Conservation (phyloP, 2,113 vertebrate genomes). For the Alaudala cheleensis region DNA sequence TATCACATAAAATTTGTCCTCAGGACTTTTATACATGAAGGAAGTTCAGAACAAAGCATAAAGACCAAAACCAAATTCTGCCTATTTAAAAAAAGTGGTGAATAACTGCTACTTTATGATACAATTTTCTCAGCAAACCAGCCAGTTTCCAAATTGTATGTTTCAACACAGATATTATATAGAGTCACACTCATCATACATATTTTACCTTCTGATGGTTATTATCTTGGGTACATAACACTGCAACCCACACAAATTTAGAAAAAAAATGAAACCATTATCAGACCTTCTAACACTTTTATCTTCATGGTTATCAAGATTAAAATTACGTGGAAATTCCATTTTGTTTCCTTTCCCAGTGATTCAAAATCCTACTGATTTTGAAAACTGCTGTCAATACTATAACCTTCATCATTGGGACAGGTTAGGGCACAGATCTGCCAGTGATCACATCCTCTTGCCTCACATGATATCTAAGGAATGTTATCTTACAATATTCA, state of each 20-base stretch:
- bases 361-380: neutral
- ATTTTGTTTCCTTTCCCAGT: neutral
- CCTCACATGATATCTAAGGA: neutral
- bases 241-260: neutral
- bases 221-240: neutral
- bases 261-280: neutral
- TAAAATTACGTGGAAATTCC: neutral
- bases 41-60: neutral
- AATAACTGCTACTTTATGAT: neutral
- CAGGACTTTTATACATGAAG: neutral
- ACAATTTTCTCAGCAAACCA: neutral
- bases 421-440: neutral
- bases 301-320: neutral
- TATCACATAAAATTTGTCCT: neutral
- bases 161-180: neutral
- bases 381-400: neutral
- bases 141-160: neutral
- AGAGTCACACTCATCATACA: neutral
- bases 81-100: neutral
- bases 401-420: neutral
- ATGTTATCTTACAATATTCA: neutral
- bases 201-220: neutral
- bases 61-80: neutral
- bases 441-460: neutral
- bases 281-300: neutral